Base-by-base conservation (phyloP, 2,113 vertebrate species). In the Pogona vitticeps region DNA sequence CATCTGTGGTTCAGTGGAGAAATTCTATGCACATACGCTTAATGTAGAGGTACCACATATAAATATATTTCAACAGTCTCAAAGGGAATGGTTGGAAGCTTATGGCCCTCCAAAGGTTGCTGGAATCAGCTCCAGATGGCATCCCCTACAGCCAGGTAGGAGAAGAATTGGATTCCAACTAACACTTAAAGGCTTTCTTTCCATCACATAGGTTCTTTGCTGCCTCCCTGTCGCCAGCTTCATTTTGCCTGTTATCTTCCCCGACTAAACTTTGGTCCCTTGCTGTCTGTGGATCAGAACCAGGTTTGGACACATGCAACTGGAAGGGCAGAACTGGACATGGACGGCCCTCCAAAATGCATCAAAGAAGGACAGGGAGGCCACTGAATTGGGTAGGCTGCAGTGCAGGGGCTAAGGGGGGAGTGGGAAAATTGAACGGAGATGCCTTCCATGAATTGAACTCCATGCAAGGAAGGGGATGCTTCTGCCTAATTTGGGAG, bases 1-100 rank as follows among this genome's bases (percentile, higher is more conserved):
- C 70, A 20, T 40, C 84, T 88, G 56, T 9, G 80, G 58, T 83
- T 76, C 79, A 75, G 70, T 82, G 84, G 75, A 59, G 73, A 17
- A 59, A 7, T 68, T 65, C 40, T 85, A 73, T 70, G 46, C 59
- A 52, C 65, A 58, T 86, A 40, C n/a, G 23, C 31, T 2, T 80
- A 75, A 89, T 84, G 76, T 26, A 46, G 56, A 61, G 28, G 46
- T 70, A 28, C 73, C 73, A n/a, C n/a, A 31, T 42, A 56, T 63
- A 52, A 26, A 88, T 38, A 26, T n/a, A 31, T 12, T 75, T 42
- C 13, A 28, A 18, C 31, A 65, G 46, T 88, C 21, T 79, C 40
- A 46, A 23, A 71, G 65, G 23, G 46, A 76, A 33, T 10, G 67
- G 23, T 23, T 8, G 26, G 36, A 18, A 86, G 10, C 33, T 9